A percentile compares a stretch with the other conserved stretches of the same genome.
phyloP scores from a whole-genome alignment of 64 coral and sea anemone genomes.

The Hydrozoanthus tunicans region DNA sequence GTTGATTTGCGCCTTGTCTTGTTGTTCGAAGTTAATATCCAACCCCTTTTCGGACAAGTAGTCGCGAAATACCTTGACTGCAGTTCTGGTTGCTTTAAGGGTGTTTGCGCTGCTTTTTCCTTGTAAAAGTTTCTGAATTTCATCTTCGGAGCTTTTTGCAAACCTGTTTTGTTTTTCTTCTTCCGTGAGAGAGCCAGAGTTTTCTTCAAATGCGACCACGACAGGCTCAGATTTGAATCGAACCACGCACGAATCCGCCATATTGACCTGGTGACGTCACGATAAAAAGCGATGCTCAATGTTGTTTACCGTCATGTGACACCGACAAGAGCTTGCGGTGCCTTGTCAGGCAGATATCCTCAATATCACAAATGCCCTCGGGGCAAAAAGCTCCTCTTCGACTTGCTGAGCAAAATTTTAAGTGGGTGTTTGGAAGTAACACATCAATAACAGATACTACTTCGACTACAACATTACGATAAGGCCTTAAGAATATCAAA shows the following conservation, averaged over 20 bases:
- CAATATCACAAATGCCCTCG: constrained; percentile 42
- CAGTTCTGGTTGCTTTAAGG: constrained; percentile 78
- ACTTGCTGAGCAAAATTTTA: neutral
- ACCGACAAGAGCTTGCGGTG: neutral
- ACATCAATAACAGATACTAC: neutral
- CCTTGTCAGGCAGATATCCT: constrained; percentile 26
- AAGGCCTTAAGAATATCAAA: neutral
- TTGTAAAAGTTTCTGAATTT: constrained; percentile 83
- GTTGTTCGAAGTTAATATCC: constrained; percentile 75
- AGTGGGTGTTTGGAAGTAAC: neutral
- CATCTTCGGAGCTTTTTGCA: constrained; percentile 85
- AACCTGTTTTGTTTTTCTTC: constrained; percentile 62
- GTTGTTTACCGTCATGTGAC: constrained; percentile 49
- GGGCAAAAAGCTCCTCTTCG: neutral
- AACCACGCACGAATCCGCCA: constrained; percentile 53
- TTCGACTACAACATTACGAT: neutral
- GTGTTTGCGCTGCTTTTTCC: constrained; percentile 79
- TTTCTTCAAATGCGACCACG: constrained; percentile 46
- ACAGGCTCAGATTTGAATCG: constrained; percentile 49
- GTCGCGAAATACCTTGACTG: constrained; percentile 83
- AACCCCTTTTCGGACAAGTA: constrained; percentile 88
- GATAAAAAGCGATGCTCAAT: constrained; percentile 48
- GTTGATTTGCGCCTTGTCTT: constrained; percentile 68
- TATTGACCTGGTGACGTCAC: constrained; percentile 67
- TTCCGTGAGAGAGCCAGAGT: constrained; percentile 1